phyloP scores from a whole-genome alignment of 2,888 invertebrate species.

The Ectemnius lituratus region DNA sequence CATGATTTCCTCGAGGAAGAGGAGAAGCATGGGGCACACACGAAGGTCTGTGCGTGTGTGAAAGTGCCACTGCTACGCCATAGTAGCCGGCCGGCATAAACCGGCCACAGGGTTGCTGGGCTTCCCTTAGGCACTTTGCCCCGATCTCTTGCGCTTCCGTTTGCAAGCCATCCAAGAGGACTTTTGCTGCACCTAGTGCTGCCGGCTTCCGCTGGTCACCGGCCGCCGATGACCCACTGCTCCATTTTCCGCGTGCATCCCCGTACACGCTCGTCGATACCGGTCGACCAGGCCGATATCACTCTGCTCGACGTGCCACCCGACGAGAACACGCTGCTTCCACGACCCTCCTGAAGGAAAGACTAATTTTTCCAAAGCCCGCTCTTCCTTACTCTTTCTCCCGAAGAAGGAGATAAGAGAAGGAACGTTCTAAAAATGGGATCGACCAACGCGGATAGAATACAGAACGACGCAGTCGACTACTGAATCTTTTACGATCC shows the following conservation, averaged over 20 bases:
- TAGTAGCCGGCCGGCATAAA: constrained; percentile 34
- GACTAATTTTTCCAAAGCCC: constrained; percentile 7
- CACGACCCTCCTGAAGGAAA: background rate
- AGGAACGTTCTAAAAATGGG: background rate
- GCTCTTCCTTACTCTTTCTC: background rate
- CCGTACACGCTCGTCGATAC: constrained; percentile 8
- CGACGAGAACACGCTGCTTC: background rate
- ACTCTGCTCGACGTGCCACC: constrained; percentile 17
- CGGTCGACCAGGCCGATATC: background rate
- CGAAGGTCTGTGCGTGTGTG: constrained; percentile 25
- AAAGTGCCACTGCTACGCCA: constrained; percentile 50
- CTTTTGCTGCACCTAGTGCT: constrained; percentile 38
- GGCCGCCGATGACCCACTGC: constrained; percentile 27
- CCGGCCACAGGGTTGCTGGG: constrained; percentile 28
- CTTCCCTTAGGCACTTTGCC: constrained; percentile 55
- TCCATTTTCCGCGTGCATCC: constrained; percentile 31
- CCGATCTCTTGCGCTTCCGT: constrained; percentile 73
- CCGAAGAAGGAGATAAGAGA: constrained; percentile 1
- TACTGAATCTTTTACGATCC: too few species aligned
- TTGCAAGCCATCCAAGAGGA: constrained; percentile 74
- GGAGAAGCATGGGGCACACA: too few species aligned
- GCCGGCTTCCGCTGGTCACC: constrained; percentile 18
- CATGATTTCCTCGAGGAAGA: background rate
- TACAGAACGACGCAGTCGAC: too few species aligned
- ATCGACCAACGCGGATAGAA: constrained; percentile 1